A percentile compares a stretch with the other conserved stretches of the same genome.
phyloP scores from a whole-genome alignment of 2,888 invertebrate species.

The Cephalotes varians region DNA sequence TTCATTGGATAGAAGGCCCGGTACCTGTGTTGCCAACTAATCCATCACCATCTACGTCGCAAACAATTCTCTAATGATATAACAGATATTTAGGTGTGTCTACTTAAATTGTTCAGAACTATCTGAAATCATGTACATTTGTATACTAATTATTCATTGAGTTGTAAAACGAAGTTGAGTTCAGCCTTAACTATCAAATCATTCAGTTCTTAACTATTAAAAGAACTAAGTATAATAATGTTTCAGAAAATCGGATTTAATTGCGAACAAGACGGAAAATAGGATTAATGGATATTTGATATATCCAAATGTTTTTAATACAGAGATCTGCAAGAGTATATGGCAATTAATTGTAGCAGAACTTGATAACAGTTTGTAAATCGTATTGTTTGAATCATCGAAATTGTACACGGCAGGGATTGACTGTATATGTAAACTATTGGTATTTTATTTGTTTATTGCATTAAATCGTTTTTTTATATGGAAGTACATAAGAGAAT shows the following conservation, averaged over 20 bases:
- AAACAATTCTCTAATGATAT: slow-evolving; percentile 82
- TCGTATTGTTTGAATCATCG: slow-evolving; percentile 19
- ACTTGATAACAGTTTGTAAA: slow-evolving; percentile 56
- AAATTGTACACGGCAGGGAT: slow-evolving; percentile 45
- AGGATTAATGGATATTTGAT: slow-evolving; percentile 53
- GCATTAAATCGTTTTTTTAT: slow-evolving; percentile 39
- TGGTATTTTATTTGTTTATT: slow-evolving; percentile 61
- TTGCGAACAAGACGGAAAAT: background rate
- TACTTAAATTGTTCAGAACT: slow-evolving; percentile 58
- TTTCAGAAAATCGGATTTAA: slow-evolving; percentile 24
- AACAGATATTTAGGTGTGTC: slow-evolving; percentile 52
- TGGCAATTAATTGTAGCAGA: slow-evolving; percentile 39
- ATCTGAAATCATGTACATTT: slow-evolving; percentile 56
- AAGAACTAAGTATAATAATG: background rate
- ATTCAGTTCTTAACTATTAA: slow-evolving; percentile 22
- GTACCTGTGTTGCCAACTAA: slow-evolving; percentile 87
- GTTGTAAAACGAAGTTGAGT: slow-evolving; percentile 40
- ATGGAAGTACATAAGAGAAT: background rate
- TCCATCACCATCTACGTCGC: slow-evolving; percentile 85
- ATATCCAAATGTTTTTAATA: slow-evolving; percentile 52
- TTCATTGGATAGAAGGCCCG: slow-evolving; percentile 94
- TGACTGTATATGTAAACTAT: slow-evolving; percentile 66
- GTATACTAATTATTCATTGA: slow-evolving; percentile 59
- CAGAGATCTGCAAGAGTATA: slow-evolving; percentile 1
- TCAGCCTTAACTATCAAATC: no score